These are phyloP conservation scores for Bubalus kerabau DNA, from an alignment of 2,113 vertebrate species.

Conservation along the genomic window DNA sequence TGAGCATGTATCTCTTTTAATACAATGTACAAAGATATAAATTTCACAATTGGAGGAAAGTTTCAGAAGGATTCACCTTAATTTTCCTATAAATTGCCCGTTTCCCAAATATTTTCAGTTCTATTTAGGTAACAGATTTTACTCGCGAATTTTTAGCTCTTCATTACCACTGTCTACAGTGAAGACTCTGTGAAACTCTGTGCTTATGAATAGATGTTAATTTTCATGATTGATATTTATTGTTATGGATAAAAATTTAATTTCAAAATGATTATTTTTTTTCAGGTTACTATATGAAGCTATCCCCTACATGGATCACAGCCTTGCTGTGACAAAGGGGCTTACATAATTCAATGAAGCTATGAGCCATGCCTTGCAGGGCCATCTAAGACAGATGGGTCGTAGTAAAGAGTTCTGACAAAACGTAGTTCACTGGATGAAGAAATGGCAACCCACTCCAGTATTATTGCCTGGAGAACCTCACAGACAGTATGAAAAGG, in stretches of 20 bases:
- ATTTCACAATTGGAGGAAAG: background rate
- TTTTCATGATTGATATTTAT: slow-evolving; percentile 6
- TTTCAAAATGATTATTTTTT: background rate
- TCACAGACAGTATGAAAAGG: background rate
- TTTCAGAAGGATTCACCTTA: background rate
- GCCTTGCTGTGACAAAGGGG: background rate
- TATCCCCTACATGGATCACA: background rate
- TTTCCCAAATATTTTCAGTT: background rate
- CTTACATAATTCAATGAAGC: background rate
- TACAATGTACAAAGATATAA: background rate
- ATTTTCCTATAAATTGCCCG: background rate
- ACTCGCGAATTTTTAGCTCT: background rate
- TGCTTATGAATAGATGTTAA: background rate
- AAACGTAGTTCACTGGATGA: background rate
- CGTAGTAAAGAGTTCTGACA: background rate
- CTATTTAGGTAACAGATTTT: background rate
- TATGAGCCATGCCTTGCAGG: background rate
- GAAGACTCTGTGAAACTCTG: slow-evolving; percentile 19
- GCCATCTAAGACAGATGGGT: background rate
- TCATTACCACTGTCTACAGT: background rate
- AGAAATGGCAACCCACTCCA: background rate
- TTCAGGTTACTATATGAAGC: background rate
- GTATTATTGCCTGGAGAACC: background rate
- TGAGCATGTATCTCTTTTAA: background rate
- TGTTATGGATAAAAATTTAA: background rate